Conservation (phyloP, 2,797 vertebrate species). For the Neosilurus mollespiculum region DNA sequence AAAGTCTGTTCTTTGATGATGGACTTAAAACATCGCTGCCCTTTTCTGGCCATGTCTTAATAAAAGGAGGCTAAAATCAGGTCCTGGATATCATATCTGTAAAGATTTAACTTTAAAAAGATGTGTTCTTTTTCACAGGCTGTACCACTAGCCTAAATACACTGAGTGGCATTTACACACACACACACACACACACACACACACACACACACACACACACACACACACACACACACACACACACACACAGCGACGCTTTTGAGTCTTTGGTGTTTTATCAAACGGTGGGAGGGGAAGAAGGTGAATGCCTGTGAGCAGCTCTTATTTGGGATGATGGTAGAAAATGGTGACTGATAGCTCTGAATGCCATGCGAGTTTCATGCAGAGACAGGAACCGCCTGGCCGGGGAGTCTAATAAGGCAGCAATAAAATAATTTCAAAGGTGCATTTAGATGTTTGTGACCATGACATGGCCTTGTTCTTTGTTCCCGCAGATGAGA, state of each 20-base stretch:
- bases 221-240: conserved; percentile 8
- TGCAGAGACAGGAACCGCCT: conserved; percentile 51
- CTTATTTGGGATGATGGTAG: conserved; percentile 53
- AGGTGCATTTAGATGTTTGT: conserved; percentile 48
- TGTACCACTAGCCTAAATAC: conserved; percentile 16
- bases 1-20: conserved; percentile 43
- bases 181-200: conserved; percentile 19
- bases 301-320: conserved; percentile 43
- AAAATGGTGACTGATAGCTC: conserved; percentile 58
- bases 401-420: conserved; percentile 39
- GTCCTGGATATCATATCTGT: conserved; percentile 14
- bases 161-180: conserved; percentile 27
- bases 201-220: conserved; percentile 12
- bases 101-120: conserved; percentile 20
- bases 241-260: not conserved
- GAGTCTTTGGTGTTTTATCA: conserved; percentile 20
- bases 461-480: conserved; percentile 33
- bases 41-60: conserved; percentile 32
- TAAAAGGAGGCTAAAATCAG: conserved; percentile 31
- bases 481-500: conserved; percentile 40
- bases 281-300: conserved; percentile 34
- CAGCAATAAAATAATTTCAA: conserved; percentile 55
- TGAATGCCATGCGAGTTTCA: conserved; percentile 55
- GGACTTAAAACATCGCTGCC: conserved; percentile 31
- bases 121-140: not conserved